These are phyloP conservation scores for Parazoanthus darwini DNA, from an alignment of 92 coral and sea anemone genomes.

Conservation along the genomic window DNA sequence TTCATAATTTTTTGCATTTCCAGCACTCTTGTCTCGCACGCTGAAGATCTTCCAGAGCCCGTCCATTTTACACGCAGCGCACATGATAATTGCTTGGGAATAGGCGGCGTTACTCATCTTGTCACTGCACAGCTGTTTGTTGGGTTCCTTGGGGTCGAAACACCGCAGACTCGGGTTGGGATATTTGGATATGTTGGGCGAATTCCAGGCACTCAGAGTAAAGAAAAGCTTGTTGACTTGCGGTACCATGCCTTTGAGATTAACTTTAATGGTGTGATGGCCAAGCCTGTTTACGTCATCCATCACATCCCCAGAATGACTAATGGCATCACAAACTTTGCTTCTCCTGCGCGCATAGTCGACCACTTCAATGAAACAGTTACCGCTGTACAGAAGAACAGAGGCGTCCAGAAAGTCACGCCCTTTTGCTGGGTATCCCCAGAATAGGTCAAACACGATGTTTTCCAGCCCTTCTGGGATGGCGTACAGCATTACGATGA, in stretches of 20 bases:
- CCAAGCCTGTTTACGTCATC: slow-evolving; percentile 56
- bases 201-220: slow-evolving; percentile 88
- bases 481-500: slow-evolving; percentile 83
- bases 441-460: slow-evolving; percentile 86
- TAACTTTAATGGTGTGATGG: slow-evolving; percentile 82
- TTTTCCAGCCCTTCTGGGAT: slow-evolving; percentile 81
- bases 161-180: slow-evolving; percentile 83
- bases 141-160: slow-evolving; percentile 79
- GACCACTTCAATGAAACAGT: slow-evolving; percentile 53
- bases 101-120: slow-evolving; percentile 84
- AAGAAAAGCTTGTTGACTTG: slow-evolving; percentile 84
- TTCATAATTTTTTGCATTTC: slow-evolving; percentile 76
- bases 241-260: slow-evolving; percentile 66
- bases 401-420: slow-evolving; percentile 85
- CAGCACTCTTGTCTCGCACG: slow-evolving; percentile 69
- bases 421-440: slow-evolving; percentile 82
- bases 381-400: slow-evolving; percentile 77
- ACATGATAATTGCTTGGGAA: slow-evolving; percentile 96
- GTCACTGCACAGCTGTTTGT: slow-evolving; percentile 89
- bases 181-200: slow-evolving; percentile 88
- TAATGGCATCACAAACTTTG: slow-evolving; percentile 51
- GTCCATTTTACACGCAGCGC: slow-evolving; percentile 77
- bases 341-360: slow-evolving; percentile 42
- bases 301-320: slow-evolving; percentile 93
- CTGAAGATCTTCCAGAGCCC: slow-evolving; percentile 90